phyloP scores from a whole-genome alignment of 2,797 vertebrate genomes.

The Macropodus opercularis region DNA sequence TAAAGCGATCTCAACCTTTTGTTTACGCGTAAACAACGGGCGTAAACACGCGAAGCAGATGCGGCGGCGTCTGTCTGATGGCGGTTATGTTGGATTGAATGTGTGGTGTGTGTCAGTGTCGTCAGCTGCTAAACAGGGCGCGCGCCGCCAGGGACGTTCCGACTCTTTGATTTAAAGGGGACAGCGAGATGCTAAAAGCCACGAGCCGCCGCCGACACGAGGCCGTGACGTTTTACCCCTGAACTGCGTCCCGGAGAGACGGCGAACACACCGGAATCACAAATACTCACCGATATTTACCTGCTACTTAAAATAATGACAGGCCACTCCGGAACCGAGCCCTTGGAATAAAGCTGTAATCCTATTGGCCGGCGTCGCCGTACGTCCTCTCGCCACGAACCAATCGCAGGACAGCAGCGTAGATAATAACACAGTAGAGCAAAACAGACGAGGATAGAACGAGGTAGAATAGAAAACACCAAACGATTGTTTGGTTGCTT shows the following conservation, averaged over 20 bases:
- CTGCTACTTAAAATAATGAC: constrained; percentile 59
- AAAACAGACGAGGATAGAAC: not conserved
- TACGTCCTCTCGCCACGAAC: constrained; percentile 48
- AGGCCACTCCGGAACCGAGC: constrained; percentile 61
- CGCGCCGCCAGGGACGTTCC: constrained; percentile 13
- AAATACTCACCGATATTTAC: constrained; percentile 69
- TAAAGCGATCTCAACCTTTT: constrained; percentile 34
- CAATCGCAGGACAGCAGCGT: constrained; percentile 42
- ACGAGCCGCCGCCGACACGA: not conserved
- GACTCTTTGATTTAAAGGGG: constrained; percentile 11
- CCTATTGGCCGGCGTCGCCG: constrained; percentile 68
- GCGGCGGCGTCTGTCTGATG: not conserved
- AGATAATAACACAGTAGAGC: constrained; percentile 26
- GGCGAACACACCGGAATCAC: not conserved
- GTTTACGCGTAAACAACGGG: constrained; percentile 8
- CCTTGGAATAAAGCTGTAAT: constrained; percentile 62
- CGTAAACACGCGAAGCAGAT: too few relatives aligned
- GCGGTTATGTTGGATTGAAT: not conserved
- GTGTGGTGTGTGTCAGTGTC: not conserved
- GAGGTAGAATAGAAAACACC: constrained; percentile 6
- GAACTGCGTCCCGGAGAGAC: not conserved
- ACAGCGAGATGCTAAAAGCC: not conserved
- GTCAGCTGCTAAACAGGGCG: constrained; percentile 15
- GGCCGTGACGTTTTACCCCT: too few relatives aligned
- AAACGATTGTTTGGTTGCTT: not conserved